phyloP scores from a whole-genome alignment of 2,888 invertebrate species.

The Meiosimyza platycephala region DNA sequence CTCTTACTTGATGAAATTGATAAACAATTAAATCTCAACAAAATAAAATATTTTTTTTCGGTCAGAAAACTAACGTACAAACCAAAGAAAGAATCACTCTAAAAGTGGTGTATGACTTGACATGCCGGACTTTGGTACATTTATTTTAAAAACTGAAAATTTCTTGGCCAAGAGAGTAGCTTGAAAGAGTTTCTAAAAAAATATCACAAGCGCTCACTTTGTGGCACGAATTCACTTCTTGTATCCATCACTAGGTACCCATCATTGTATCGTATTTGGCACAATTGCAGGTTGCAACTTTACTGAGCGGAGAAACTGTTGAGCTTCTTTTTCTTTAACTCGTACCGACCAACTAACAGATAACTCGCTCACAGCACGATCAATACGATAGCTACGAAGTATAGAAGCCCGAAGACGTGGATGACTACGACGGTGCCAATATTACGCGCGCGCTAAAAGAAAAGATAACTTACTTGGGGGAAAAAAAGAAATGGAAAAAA shows the following conservation, averaged over 20 bases:
- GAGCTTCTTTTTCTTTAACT: conserved; percentile 12
- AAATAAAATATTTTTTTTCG: too few species aligned
- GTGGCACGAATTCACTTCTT: conserved; percentile 13
- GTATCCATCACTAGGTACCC: conserved; percentile 10
- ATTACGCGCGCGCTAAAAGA: conserved; percentile 2
- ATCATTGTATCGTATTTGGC: conserved; percentile 45
- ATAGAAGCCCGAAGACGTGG: neutral
- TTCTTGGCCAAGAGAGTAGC: too few species aligned
- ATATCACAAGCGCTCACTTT: too few species aligned
- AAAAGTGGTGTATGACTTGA: too few species aligned
- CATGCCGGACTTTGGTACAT: too few species aligned
- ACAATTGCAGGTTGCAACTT: conserved; percentile 48
- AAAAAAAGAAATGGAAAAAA: conserved; percentile 45
- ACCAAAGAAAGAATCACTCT: too few species aligned
- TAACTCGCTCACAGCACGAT: conserved; percentile 23
- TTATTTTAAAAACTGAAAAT: too few species aligned
- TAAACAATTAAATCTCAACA: too few species aligned
- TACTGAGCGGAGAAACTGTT: conserved; percentile 1
- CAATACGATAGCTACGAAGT: neutral
- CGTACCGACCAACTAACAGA: neutral
- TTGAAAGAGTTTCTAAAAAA: too few species aligned
- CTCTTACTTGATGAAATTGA: too few species aligned
- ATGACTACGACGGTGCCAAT: too few species aligned
- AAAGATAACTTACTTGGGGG: neutral
- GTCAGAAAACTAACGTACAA: too few species aligned